Percentiles rank a stretch among this genome's conserved stretches.
Conservation (phyloP, 1,140 invertebrate species). For the Hormaphis cornu region DNA sequence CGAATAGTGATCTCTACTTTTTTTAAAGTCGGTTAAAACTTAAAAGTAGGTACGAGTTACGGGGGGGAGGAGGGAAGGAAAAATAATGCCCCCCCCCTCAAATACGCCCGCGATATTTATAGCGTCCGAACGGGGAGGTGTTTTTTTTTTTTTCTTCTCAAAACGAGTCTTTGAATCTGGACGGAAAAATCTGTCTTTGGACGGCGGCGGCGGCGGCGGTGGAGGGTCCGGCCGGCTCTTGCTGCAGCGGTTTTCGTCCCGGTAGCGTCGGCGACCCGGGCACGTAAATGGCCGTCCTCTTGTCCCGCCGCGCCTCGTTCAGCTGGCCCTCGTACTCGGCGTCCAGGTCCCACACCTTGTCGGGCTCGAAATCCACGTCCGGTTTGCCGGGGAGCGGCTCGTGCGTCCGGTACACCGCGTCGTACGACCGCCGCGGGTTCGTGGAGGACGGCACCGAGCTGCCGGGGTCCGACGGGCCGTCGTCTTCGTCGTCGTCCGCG, state of each 20-base stretch:
- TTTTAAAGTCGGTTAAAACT: no score
- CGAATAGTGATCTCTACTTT: no score
- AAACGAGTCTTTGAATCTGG: slow-evolving; percentile 22
- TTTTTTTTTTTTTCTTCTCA: background rate
- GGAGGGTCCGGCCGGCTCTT: background rate
- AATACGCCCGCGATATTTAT: background rate
- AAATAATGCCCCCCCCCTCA: no score
- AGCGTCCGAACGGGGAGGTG: no score
- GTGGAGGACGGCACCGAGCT: slow-evolving; percentile 16
- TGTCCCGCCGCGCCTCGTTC: background rate
- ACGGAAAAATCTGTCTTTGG: slow-evolving; percentile 9
- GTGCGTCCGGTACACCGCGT: slow-evolving; percentile 68
- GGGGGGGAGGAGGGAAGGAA: no score
- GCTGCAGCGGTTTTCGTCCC: background rate
- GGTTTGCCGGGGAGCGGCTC: slow-evolving; percentile 69
- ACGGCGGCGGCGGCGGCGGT: background rate
- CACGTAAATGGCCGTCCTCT: slow-evolving; percentile 11
- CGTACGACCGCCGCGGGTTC: slow-evolving; percentile 47
- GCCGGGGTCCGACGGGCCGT: background rate
- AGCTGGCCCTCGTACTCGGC: slow-evolving; percentile 44
- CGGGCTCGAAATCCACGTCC: slow-evolving; percentile 54
- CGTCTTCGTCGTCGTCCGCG: background rate
- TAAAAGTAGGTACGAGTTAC: no score
- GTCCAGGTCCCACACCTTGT: slow-evolving; percentile 67
- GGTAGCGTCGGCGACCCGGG: background rate